phyloP scores from a whole-genome alignment of 2,113 vertebrate species.

The Galeopterus variegatus region DNA sequence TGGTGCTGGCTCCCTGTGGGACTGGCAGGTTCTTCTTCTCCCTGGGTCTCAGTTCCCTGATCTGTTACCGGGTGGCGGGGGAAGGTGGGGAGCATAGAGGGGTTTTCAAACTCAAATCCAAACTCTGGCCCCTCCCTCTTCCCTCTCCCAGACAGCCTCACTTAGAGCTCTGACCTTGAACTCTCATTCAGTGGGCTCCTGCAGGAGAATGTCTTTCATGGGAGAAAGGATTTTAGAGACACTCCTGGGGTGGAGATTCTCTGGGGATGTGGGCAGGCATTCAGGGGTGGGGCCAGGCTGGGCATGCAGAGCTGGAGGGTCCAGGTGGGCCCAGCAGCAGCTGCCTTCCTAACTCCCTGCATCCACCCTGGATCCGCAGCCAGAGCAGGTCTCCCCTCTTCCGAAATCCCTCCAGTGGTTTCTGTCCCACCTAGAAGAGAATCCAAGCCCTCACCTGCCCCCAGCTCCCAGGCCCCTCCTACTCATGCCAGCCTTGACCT shows the following conservation, averaged over 20 bases:
- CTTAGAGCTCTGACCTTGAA: not conserved
- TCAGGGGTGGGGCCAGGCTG: not conserved
- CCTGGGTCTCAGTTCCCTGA: not conserved
- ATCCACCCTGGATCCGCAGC: not conserved
- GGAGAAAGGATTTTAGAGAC: not conserved
- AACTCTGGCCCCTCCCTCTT: too few relatives aligned
- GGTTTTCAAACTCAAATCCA: not conserved
- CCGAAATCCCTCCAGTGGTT: not conserved
- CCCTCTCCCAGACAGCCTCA: too few relatives aligned
- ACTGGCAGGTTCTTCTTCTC: not conserved
- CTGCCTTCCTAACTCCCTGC: not conserved
- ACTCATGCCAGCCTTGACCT: not conserved
- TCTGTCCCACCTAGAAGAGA: not conserved
- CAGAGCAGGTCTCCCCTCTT: fast-evolving
- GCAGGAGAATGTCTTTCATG: not conserved
- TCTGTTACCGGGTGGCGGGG: too few relatives aligned
- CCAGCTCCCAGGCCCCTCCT: not conserved
- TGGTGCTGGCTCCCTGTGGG: not conserved
- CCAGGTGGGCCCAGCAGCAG: not conserved
- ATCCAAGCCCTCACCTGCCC: not conserved
- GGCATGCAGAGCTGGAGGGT: not conserved
- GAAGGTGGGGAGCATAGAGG: fast-evolving
- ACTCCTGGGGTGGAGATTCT: not conserved
- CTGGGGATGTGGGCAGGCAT: not conserved
- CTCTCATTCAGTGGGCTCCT: not conserved